Conservation (phyloP, 2,797 vertebrate species). For the Spizella passerina region DNA sequence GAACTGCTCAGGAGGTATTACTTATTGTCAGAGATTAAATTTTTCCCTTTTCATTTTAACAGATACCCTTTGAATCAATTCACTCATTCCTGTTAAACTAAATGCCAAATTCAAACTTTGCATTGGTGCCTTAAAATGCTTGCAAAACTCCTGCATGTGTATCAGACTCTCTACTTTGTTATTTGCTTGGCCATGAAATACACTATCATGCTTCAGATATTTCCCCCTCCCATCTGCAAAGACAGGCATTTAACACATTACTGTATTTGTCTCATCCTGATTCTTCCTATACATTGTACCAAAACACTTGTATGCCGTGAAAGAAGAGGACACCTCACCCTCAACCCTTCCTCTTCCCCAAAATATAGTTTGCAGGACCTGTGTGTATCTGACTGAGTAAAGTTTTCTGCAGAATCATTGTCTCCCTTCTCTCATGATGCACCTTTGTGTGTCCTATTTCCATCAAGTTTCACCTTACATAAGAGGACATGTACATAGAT, state of each 20-base stretch:
- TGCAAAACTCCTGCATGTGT: not conserved
- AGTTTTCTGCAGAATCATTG: not conserved
- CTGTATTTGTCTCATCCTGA: not conserved
- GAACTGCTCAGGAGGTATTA: not conserved
- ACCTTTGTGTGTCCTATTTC: not conserved
- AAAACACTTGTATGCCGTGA: not conserved
- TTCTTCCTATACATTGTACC: not conserved
- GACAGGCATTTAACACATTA: not conserved
- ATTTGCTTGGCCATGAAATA: not conserved
- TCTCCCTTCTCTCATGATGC: not conserved
- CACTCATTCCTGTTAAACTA: not conserved
- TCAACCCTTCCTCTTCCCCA: rapidly evolving
- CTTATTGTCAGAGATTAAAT: not conserved
- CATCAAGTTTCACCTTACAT: not conserved
- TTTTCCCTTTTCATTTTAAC: not conserved
- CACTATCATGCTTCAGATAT: not conserved
- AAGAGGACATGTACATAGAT: not conserved
- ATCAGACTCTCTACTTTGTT: not conserved
- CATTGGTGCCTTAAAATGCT: not conserved
- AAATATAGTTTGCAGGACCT: not conserved
- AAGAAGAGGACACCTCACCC: not conserved
- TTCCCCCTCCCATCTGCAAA: not conserved
- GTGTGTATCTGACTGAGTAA: not conserved
- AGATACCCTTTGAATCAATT: not conserved
- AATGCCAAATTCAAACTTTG: not conserved